Conservation (phyloP, 2,888 invertebrate species). For the Chrysina gloriosa region DNA sequence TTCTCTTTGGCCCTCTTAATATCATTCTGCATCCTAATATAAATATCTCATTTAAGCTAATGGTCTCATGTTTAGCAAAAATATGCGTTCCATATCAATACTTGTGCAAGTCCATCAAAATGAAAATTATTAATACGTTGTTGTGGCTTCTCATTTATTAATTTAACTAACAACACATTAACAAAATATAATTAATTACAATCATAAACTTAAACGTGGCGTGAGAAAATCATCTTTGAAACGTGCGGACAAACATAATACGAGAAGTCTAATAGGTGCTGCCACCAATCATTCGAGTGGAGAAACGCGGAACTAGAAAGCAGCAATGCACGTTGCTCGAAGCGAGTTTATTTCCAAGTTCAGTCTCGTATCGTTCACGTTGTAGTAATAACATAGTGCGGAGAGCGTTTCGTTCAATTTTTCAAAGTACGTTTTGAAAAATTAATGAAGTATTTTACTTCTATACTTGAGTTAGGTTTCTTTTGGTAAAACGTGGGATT, state of each 20-base stretch:
- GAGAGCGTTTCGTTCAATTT: not conserved
- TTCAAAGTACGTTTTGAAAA: too few relatives aligned
- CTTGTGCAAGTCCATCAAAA: not conserved
- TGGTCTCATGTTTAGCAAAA: too few relatives aligned
- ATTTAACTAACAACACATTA: conserved; percentile 15
- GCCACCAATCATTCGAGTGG: conserved; percentile 27
- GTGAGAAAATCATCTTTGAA: conserved; percentile 5
- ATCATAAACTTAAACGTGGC: not conserved
- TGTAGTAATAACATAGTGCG: not conserved
- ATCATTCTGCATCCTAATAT: too few relatives aligned
- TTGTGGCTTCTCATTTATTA: conserved; percentile 10
- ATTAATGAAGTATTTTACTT: not conserved
- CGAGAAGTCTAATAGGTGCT: conserved; percentile 42
- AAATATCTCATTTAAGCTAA: too few relatives aligned
- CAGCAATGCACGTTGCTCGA: not conserved
- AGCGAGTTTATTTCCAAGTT: conserved; percentile 19
- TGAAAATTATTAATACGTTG: conserved; percentile 4
- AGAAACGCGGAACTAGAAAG: conserved; percentile 38
- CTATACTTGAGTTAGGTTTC: not conserved
- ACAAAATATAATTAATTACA: conserved; percentile 27
- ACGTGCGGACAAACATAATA: not conserved
- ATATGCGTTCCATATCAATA: not conserved
- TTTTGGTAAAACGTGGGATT: not conserved
- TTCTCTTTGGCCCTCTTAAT: too few relatives aligned
- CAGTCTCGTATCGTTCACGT: not conserved